These are phyloP conservation scores for Agriopis aurantiaria DNA, from an alignment of 2,888 invertebrate genomes.

Conservation along the genomic window DNA sequence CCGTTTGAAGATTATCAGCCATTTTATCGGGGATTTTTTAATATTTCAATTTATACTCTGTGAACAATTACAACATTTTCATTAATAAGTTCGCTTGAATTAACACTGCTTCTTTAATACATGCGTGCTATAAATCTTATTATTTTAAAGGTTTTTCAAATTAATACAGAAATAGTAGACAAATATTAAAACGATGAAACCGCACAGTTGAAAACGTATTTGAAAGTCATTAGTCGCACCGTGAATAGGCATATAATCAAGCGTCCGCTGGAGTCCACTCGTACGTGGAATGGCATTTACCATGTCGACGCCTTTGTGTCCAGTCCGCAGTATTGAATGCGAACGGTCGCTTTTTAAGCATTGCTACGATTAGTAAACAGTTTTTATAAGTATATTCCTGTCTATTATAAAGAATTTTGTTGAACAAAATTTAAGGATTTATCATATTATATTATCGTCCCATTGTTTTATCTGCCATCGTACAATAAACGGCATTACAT, in stretches of 20 bases:
- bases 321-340: conserved; percentile 14
- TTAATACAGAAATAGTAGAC: not conserved
- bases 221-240: conserved; percentile 18
- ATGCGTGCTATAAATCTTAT: no score
- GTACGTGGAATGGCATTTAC: conserved; percentile 26
- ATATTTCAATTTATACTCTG: no score
- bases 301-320: conserved; percentile 24
- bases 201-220: not conserved
- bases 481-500: no score
- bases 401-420: not conserved
- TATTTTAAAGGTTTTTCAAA: no score
- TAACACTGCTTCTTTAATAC: no score
- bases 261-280: conserved; percentile 3
- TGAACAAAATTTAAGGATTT: not conserved
- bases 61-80: not conserved
- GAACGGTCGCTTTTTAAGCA: conserved; percentile 8
- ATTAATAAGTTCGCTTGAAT: no score
- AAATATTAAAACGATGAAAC: not conserved
- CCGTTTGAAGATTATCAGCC: no score
- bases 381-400: not conserved
- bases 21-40: no score
- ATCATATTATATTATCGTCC: not conserved
- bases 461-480: no score
- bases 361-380: not conserved
- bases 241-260: conserved; percentile 27